Conservation (phyloP, 2,797 vertebrate species). For the Pelobates cultripes region DNA sequence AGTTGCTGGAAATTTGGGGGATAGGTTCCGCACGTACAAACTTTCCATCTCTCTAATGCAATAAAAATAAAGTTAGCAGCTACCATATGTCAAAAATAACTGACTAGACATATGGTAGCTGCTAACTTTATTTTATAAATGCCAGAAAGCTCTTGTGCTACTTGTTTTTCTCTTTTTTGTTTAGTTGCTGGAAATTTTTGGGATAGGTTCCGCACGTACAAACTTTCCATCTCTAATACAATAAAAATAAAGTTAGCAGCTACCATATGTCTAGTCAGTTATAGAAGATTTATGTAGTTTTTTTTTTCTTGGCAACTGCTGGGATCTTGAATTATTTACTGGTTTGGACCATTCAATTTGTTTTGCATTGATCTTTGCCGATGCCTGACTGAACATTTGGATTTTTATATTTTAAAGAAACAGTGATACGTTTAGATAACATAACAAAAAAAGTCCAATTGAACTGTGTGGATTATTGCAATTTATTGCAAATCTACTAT, state of each 20-base stretch:
- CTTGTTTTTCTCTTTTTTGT: no score
- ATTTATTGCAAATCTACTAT: no score
- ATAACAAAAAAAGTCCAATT: no score
- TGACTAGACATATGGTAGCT: no score
- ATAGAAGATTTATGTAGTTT: not conserved
- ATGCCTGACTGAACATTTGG: not conserved
- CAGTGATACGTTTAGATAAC: not conserved
- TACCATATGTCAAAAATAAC: constrained; percentile 21
- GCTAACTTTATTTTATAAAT: no score
- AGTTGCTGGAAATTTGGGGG: no score
- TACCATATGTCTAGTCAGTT: constrained; percentile 16
- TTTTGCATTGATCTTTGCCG: constrained; percentile 24
- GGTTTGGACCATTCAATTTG: constrained; percentile 20
- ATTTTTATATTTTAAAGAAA: constrained; percentile 6
- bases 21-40: no score
- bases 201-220: no score
- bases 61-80: not conserved
- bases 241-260: not conserved
- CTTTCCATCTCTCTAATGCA: no score
- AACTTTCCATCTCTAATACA: not conserved
- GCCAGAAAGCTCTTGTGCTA: no score
- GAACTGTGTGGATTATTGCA: no score
- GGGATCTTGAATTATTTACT: constrained; percentile 17
- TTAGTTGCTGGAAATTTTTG: no score
- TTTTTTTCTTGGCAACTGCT: not conserved